Evolutionary conservation across 2,888 invertebrate genomes (phyloP).

Genomic region (Rosalia funebris): DNA sequence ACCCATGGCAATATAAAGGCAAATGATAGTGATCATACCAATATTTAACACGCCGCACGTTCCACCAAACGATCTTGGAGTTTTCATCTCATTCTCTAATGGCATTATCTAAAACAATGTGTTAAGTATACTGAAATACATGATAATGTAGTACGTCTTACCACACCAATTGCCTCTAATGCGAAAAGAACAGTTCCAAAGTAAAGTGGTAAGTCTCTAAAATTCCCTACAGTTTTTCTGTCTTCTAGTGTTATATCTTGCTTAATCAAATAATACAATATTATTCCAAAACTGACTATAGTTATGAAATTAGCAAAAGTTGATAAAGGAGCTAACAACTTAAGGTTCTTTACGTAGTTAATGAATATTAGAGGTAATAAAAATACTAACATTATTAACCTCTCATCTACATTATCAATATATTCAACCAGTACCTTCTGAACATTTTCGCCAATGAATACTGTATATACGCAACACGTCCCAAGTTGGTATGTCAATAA

Average conservation of each 20-base stretch:
- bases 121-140: no score
- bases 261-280: slow-evolving; percentile 76
- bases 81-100: slow-evolving; percentile 93
- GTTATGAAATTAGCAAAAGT: slow-evolving; percentile 84
- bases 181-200: slow-evolving; percentile 93
- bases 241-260: slow-evolving; percentile 69
- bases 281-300: slow-evolving; percentile 78
- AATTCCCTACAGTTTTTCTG: slow-evolving; percentile 65
- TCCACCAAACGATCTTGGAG: slow-evolving; percentile 82
- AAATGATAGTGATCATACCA: slow-evolving; percentile 83
- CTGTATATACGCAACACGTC: slow-evolving; percentile 95
- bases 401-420: slow-evolving; percentile 66
- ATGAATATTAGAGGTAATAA: slow-evolving; percentile 77
- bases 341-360: slow-evolving; percentile 79
- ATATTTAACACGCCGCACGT: slow-evolving; percentile 85
- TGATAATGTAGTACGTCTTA: no score
- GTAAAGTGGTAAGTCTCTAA: slow-evolving; percentile 76
- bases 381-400: slow-evolving; percentile 77
- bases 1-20: slow-evolving; percentile 88
- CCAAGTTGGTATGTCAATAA: slow-evolving; percentile 92
- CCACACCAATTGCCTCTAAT: slow-evolving; percentile 83
- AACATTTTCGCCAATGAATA: slow-evolving; percentile 92
- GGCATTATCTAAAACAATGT: slow-evolving; percentile 84
- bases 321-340: slow-evolving; percentile 84
- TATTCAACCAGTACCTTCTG: slow-evolving; percentile 72